Conservation (phyloP, 2,888 invertebrate genomes). For the Melieria crassipennis region DNA sequence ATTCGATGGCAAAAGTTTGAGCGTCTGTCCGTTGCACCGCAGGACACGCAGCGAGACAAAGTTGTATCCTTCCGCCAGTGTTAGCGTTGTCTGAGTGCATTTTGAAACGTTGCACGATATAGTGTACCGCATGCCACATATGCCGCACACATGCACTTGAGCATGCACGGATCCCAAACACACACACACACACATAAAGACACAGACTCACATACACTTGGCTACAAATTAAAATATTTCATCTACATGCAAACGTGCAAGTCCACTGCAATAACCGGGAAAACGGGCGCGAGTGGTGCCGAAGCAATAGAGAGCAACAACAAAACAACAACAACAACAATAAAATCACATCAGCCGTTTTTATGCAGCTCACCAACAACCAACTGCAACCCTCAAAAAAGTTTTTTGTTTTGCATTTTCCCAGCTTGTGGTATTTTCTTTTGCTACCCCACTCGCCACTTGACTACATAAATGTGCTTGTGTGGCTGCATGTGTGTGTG, state of each 20-base stretch:
- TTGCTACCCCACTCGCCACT: not conserved
- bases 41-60: not conserved
- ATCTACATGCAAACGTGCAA: not conserved
- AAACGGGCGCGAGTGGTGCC: not conserved
- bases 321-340: constrained; percentile 5
- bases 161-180: not conserved
- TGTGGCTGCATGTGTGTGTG: not conserved
- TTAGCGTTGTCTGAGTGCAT: too few relatives aligned
- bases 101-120: too few relatives aligned
- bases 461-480: not conserved
- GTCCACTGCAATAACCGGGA: not conserved
- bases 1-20: too few relatives aligned
- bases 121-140: not conserved
- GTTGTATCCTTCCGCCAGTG: not conserved
- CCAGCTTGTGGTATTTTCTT: constrained; percentile 2
- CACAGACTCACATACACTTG: not conserved
- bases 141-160: not conserved
- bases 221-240: constrained; percentile 10
- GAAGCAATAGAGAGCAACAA: not conserved
- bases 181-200: not conserved
- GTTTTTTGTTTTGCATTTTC: constrained; percentile 11
- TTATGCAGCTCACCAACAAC: constrained; percentile 11
- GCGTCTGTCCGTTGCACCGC: too few relatives aligned
- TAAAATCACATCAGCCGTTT: not conserved
- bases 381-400: constrained; percentile 8